Base-by-base conservation (phyloP, 2,113 vertebrate genomes). In the Solenodon paradoxus region DNA sequence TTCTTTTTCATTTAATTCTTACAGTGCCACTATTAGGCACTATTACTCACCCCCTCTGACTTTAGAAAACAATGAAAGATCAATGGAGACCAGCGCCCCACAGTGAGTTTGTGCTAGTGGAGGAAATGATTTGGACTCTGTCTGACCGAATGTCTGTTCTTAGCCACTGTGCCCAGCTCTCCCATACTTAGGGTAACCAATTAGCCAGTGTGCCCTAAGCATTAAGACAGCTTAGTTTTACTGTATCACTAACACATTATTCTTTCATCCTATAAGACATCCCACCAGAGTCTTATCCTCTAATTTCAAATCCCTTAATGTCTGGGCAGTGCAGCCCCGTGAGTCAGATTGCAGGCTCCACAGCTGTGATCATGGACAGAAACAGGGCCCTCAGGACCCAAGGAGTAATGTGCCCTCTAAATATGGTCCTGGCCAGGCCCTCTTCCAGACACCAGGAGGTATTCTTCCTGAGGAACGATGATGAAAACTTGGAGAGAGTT, bases 211-310 rank as follows among this genome's bases (percentile, higher is more conserved):
- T 12, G 57, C 45, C 80, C 84, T 55, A 8, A 63, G 61, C 90
- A 20, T 51, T 35, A 47, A 57, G 47, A 63, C 79, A 88, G 53
- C 75, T 63, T 78, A 51, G 84, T 66, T 86, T 96, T 86, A 57
- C 42, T n/a, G 68, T 30, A 49, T 64, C 63, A 51, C 96, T 69
- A 81, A 88, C 82, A 30, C 89, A 10, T 42, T 90, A 61, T 68
- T 69, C 77, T 81, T 90, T 81, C 88, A 90, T 68, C n/a, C 68
- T 75, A 63, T 83, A 83, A 87, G 92, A 68, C 42, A n/a, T n/a
- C 38, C 1, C 17, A 38, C 53, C 35, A 6, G 35, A 2, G 7
- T 71, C 85, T 91, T 64, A 51, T 47, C 82, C 74, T 95, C 63
- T 61, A 45, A 49, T 82, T 81, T 51, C 51, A 66, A 88, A 55